Evolutionary conservation across 2,113 vertebrate species (phyloP).

Genomic region (Leucoraja erinaceus): DNA sequence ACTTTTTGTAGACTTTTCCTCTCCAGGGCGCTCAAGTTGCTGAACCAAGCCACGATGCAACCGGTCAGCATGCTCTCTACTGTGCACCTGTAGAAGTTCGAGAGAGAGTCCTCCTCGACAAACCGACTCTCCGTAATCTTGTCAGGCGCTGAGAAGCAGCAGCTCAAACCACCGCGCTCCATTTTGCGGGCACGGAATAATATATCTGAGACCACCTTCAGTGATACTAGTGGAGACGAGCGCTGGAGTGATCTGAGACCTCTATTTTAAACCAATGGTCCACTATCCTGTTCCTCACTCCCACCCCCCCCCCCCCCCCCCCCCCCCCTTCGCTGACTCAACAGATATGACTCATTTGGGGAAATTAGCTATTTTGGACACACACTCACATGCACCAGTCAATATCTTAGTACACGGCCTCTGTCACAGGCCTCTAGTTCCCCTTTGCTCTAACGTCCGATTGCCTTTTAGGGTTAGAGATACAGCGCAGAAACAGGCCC

Average conservation of each 20-base stretch:
- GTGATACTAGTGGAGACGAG: too few species aligned
- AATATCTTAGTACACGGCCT: background rate
- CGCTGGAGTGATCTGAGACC: background rate
- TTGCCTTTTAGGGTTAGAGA: background rate
- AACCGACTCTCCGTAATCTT: too few species aligned
- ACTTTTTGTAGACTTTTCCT: too few species aligned
- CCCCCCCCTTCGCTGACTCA: background rate
- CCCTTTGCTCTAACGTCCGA: background rate
- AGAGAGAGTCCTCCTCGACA: too few species aligned
- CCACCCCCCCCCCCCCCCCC: too few species aligned
- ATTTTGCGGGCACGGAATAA: too few species aligned
- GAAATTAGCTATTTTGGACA: background rate
- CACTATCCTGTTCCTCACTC: background rate
- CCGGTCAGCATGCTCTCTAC: too few species aligned
- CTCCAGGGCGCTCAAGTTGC: too few species aligned
- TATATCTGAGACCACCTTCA: background rate
- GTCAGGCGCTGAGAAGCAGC: rapidly evolving
- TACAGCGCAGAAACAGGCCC: too few species aligned
- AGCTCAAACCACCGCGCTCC: too few species aligned
- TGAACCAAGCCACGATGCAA: too few species aligned
- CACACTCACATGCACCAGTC: background rate
- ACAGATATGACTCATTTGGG: background rate
- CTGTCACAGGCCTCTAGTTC: background rate
- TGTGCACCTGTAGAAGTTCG: too few species aligned
- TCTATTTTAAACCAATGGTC: background rate